These are phyloP conservation scores for Dendrocincla fuliginosa DNA, from an alignment of 2,797 vertebrate species.

Conservation along the genomic window DNA sequence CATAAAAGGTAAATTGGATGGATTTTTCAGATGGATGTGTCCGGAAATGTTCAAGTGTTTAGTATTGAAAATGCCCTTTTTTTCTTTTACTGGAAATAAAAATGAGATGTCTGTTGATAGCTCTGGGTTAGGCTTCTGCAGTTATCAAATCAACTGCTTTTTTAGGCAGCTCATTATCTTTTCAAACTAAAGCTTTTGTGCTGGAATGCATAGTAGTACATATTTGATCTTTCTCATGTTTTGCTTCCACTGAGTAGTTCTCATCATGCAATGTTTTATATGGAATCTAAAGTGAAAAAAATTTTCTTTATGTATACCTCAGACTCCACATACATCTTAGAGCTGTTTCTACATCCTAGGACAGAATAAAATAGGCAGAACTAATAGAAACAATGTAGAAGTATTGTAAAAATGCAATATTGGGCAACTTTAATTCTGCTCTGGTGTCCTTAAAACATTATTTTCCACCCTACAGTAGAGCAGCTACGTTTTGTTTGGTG, in stretches of 20 bases:
- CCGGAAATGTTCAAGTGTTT: not conserved
- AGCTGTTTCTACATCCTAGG: not conserved
- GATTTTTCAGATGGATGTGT: not conserved
- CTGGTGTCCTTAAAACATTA: not conserved
- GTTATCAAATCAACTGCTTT: not conserved
- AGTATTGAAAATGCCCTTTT: not conserved
- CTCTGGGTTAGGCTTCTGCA: not conserved
- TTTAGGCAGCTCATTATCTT: not conserved
- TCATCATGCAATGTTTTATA: not conserved
- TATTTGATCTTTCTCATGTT: not conserved
- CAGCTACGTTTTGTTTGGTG: not conserved
- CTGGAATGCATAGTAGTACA: not conserved
- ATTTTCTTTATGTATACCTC: not conserved
- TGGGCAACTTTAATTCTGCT: not conserved
- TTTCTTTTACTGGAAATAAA: not conserved
- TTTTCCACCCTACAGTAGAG: not conserved
- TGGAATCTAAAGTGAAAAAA: not conserved
- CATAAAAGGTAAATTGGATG: not conserved
- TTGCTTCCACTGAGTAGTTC: not conserved
- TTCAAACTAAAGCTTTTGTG: not conserved
- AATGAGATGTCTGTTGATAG: not conserved
- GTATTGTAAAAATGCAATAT: not conserved
- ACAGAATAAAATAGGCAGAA: not conserved
- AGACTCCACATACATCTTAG: not conserved
- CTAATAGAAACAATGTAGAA: not conserved